phyloP scores from a whole-genome alignment of 2,888 invertebrate genomes.

The Epistrophella euchroma region DNA sequence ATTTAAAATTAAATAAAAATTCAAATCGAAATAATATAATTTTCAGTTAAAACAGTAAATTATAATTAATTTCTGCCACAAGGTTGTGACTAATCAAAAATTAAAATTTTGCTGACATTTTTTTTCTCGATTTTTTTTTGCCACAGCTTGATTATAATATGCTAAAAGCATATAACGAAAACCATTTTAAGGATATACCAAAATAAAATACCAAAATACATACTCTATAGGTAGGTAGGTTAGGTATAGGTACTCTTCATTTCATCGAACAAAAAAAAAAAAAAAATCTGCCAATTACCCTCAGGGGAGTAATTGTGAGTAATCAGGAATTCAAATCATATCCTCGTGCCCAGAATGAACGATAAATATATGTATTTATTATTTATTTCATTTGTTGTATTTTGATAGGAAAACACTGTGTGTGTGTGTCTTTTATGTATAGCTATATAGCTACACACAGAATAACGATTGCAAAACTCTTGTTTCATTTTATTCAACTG shows the following conservation, averaged over 20 bases:
- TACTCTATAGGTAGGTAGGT: no score
- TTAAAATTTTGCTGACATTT: not conserved
- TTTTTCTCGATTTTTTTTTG: not conserved
- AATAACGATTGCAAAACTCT: not conserved
- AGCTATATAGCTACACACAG: no score
- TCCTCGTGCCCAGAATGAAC: slow-evolving; percentile 50
- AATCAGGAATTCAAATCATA: slow-evolving; percentile 67
- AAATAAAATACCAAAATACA: slow-evolving; percentile 3
- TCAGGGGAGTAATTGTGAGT: slow-evolving; percentile 54
- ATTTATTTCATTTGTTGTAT: slow-evolving; percentile 35
- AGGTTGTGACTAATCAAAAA: slow-evolving; percentile 5
- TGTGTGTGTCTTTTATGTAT: not conserved
- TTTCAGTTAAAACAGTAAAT: not conserved
- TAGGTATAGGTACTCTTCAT: not conserved
- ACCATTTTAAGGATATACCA: not conserved
- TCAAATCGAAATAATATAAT: not conserved
- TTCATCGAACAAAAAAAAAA: not conserved
- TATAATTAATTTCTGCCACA: not conserved
- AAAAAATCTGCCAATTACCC: slow-evolving; percentile 20
- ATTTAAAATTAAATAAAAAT: not conserved
- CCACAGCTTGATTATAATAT: not conserved
- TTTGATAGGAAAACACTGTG: not conserved
- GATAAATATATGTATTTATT: slow-evolving; percentile 39
- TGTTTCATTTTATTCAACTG: slow-evolving; percentile 7
- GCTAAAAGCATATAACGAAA: not conserved